Conservation (phyloP, 2,888 invertebrate genomes). For the Nemurella pictetii region DNA sequence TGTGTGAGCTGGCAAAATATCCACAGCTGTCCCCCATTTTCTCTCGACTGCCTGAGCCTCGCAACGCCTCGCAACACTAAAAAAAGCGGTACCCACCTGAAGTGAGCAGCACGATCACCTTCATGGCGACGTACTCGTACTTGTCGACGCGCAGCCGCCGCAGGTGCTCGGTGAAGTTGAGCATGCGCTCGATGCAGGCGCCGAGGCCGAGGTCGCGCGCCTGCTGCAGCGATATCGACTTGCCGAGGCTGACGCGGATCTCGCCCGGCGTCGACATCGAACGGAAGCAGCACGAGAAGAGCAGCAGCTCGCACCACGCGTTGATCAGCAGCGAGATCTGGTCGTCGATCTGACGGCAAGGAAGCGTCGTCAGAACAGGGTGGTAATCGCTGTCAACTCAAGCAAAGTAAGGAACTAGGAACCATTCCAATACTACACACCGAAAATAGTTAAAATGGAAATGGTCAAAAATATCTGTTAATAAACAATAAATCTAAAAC, state of each 20-base stretch:
- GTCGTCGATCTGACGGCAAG: slow-evolving; percentile 82
- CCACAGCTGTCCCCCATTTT: neutral
- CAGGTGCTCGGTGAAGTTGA: slow-evolving; percentile 91
- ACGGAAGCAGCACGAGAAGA: slow-evolving; percentile 92
- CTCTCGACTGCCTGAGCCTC: neutral
- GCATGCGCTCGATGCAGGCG: slow-evolving; percentile 91
- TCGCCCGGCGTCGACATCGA: slow-evolving; percentile 90
- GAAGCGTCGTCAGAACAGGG: slow-evolving; percentile 32
- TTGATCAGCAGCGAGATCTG: slow-evolving; percentile 96
- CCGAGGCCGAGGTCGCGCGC: slow-evolving; percentile 75
- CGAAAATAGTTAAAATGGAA: no score
- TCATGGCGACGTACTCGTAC: slow-evolving; percentile 96
- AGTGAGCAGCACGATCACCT: slow-evolving; percentile 88
- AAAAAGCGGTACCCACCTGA: slow-evolving; percentile 67
- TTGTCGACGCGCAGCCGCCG: slow-evolving; percentile 87
- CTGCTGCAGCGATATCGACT: slow-evolving; percentile 66
- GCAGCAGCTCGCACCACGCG: slow-evolving; percentile 93
- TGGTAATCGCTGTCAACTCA: neutral
- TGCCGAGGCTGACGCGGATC: slow-evolving; percentile 71
- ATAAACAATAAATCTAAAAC: no score
- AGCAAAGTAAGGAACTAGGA: no score
- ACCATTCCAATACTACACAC: no score
- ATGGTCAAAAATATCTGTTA: no score
- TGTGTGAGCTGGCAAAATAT: no score
- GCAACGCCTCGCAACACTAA: no score